phyloP scores from a whole-genome alignment of 2,888 invertebrate genomes.

The Dynastes tityus region DNA sequence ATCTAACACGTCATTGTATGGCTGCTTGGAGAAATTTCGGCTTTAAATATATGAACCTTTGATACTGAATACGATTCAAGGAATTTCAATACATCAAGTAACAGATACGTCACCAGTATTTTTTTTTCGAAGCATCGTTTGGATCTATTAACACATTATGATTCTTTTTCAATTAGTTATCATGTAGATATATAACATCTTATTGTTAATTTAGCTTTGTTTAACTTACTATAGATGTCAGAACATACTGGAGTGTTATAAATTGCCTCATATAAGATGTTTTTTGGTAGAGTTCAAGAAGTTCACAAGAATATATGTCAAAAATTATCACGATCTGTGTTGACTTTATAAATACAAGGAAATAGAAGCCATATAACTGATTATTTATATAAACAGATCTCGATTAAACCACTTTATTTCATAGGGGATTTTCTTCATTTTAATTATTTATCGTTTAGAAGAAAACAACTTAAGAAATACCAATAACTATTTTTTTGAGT shows the following conservation, averaged over 20 bases:
- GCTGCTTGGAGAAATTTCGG: constrained; percentile 32
- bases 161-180: constrained; percentile 5
- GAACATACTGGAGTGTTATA: background rate
- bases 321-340: background rate
- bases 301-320: constrained; percentile 26
- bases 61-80: constrained; percentile 29
- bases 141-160: background rate
- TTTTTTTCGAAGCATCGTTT: background rate
- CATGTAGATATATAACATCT: background rate
- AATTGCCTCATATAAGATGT: constrained; percentile 11
- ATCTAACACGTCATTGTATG: constrained; percentile 21
- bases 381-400: background rate
- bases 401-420: background rate
- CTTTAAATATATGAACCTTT: constrained; percentile 36
- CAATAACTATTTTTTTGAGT: no score
- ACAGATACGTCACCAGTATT: background rate
- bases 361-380: background rate
- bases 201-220: constrained; percentile 9
- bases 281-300: constrained; percentile 21
- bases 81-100: background rate
- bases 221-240: background rate
- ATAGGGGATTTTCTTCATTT: background rate
- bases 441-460: no score
- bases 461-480: no score
- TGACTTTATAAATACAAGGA: constrained; percentile 12